A percentile compares a stretch with the other conserved stretches of the same genome.
Conservation (phyloP, 2,113 vertebrate species). For the Brachyhypopomus gauderio region DNA sequence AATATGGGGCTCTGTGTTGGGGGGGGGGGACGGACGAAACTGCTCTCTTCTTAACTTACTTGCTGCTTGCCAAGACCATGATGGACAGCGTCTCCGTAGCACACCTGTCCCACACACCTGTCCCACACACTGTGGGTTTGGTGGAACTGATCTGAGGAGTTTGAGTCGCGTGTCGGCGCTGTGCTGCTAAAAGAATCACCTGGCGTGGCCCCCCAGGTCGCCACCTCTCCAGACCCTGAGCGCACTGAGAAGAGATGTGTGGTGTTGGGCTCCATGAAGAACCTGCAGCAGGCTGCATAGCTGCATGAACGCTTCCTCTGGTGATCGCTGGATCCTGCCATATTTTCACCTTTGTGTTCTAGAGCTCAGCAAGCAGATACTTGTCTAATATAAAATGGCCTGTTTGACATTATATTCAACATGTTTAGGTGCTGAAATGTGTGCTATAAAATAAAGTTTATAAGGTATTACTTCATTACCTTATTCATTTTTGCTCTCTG, state of each 20-base stretch:
- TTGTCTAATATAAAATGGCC: neutral
- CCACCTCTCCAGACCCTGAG: neutral
- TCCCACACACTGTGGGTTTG: neutral
- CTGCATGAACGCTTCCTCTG: conserved; percentile 22
- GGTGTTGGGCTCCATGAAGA: conserved; percentile 28
- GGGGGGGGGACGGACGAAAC: too few species aligned
- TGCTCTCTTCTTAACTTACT: too few species aligned
- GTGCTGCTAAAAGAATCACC: neutral
- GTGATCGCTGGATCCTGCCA: conserved; percentile 8
- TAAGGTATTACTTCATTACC: too few species aligned
- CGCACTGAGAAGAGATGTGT: conserved; percentile 11
- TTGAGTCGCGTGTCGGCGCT: neutral
- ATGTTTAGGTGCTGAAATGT: too few species aligned
- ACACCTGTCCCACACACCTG: neutral
- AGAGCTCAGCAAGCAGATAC: neutral
- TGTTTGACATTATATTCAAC: too few species aligned
- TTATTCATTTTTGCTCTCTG: too few species aligned
- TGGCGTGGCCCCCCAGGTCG: neutral
- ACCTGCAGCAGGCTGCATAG: conserved; percentile 9
- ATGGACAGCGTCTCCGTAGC: neutral
- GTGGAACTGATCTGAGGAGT: neutral
- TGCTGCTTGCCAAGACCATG: too few species aligned
- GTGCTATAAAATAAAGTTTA: too few species aligned
- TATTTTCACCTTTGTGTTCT: neutral
- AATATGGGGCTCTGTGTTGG: too few species aligned